Evolutionary conservation across 2,797 vertebrate genomes (phyloP), one percentile per base, ranked within the genome.

Genomic region (Triplophysa yarkandensis): DNA sequence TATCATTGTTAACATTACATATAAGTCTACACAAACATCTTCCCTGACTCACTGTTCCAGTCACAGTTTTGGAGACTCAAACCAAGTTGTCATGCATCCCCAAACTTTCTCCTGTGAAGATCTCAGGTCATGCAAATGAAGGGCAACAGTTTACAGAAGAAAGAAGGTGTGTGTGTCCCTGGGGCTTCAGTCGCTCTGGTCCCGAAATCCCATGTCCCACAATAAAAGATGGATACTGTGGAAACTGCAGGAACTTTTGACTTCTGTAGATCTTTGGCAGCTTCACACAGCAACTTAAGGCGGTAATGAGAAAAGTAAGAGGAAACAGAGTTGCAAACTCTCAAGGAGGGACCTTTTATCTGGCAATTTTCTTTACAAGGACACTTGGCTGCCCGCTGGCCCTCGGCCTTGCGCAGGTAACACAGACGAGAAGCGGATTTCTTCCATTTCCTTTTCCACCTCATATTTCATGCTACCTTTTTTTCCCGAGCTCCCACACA

Each of bases 341-440:
- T 85, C 61, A 88, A 83, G 82, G 85, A 80, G 73, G 79, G 71
- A 79, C 84, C 80, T 86, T 87, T 86, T 66, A 70, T 74, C 44
- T 74, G 36, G 43, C 68, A 79, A 76, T 79, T 76, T 79, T 23
- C 36, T 76, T 52, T 71, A 46, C 77, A 79, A 71, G 77, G 68
- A 71, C 73, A 50, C 68, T 71, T 68, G 21, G n/a, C 62, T 75
- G 54, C 23, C n/a, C 25, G 32, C 58, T 65, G 68, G 54, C 68
- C 67, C 73, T 76, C 65, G 77, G 54, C 77, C 73, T 75, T 68
- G 54, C 54, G 41, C 68, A 23, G 34, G 72, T 66, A 79, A 74
- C 36, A 50, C 39, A 21, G 52, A 25, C 48, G 10, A 50, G 17
- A 50, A 25, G 13, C 19, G n/a, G 39, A 5, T 65, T 55, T 54